Evolutionary conservation across 2,797 vertebrate genomes (phyloP), one percentile per base, ranked within the genome.

Genomic region (Malurus leucopterus): DNA sequence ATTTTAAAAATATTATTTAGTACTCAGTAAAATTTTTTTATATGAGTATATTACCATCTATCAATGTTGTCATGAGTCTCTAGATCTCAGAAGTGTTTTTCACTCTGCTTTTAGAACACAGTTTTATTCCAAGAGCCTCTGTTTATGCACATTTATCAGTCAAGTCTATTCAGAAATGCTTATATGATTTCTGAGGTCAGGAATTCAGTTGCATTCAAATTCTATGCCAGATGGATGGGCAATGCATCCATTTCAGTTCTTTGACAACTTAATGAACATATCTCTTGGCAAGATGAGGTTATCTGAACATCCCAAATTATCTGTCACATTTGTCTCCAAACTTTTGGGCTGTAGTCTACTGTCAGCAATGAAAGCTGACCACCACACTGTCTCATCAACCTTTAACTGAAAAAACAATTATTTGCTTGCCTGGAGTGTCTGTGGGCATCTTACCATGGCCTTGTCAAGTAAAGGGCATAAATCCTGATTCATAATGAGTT

Each of bases 131-230:
- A 70, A 90, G 44, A 91, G 62, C 13, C 55, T 94, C 78, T 92
- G 79, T 82, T 94, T 88, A 88, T 95, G 75, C 70, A 93, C 89
- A 90, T 94, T 58, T 89, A 76, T 89, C 87, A 93, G 87, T 81
- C 82, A 55, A 22, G 54, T 79, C 87, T 93, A 93, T 69, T 90
- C 55, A 93, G 76, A 94, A 94, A 95, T 90, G 81, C 93, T 92
- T 92, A 84, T 68, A 94, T 93, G 89, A 65, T 73, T 86, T 74
- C 77, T 76, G 90, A 91, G 92, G 85, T 89, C 84, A 92, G 92
- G 53, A 95, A 96, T 94, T 72, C 68, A 95, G 75, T 49, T 71
- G 90, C 90, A 75, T 91, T 93, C 79, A 68, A 94, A 82, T 96
- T 84, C 86, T 82, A 79, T 76, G 71, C 90, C 68, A 86, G 50